Evolutionary conservation across 1,140 invertebrate species (phyloP).

Genomic region (Lysiphlebus fabarum): DNA sequence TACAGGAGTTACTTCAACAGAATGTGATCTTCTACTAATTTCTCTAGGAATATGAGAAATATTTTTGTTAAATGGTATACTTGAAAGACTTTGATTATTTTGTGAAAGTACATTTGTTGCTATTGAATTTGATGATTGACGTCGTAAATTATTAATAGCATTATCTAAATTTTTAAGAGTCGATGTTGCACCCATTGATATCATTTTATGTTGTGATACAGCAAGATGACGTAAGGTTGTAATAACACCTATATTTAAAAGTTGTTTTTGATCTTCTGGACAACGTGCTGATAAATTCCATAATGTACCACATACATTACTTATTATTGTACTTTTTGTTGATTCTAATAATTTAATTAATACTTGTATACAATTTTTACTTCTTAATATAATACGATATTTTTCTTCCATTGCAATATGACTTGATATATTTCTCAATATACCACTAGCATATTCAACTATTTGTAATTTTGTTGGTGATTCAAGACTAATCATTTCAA

Average conservation of each 20-base stretch:
- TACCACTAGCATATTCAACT: conserved; percentile 92
- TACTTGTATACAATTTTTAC: conserved; percentile 84
- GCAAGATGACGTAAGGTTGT: conserved; percentile 90
- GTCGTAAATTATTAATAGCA: conserved; percentile 61
- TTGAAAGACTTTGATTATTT: no score
- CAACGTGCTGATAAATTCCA: conserved; percentile 94
- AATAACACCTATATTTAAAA: conserved; percentile 91
- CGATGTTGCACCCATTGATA: conserved; percentile 92
- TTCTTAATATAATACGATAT: conserved; percentile 79
- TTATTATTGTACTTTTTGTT: conserved; percentile 89
- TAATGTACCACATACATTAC: conserved; percentile 92
- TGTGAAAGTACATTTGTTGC: no score
- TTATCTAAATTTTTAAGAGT: conserved; percentile 88
- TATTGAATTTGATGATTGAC: no score
- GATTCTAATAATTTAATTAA: conserved; percentile 90
- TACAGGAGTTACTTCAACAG: neutral
- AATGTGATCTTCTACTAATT: neutral
- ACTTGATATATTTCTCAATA: conserved; percentile 90
- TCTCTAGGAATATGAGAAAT: neutral
- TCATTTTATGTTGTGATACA: conserved; percentile 96
- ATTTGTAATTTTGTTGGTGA: conserved; percentile 84
- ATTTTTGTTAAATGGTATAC: neutral
- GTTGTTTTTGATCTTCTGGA: conserved; percentile 78
- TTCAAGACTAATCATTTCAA: conserved; percentile 83
- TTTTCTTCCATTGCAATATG: conserved; percentile 90